Conservation (phyloP, 2,797 vertebrate species). For the Lepus oiostolus region DNA sequence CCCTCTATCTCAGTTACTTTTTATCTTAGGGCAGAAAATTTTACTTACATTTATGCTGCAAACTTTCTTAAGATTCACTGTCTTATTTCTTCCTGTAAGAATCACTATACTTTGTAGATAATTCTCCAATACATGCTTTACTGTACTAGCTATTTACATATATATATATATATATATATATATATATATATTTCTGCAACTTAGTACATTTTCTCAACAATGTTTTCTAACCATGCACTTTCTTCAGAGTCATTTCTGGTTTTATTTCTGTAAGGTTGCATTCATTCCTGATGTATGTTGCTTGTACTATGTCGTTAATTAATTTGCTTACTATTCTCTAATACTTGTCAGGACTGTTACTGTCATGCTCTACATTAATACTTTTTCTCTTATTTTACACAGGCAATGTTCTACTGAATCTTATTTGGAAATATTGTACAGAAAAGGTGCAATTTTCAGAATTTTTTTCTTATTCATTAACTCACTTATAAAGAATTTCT, state of each 20-base stretch:
- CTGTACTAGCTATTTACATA: neutral
- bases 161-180: too few relatives aligned
- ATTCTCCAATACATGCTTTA: neutral
- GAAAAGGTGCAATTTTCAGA: neutral
- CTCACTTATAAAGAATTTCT: neutral
- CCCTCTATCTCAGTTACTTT: neutral
- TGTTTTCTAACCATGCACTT: neutral
- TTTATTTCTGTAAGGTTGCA: neutral
- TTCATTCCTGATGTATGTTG: neutral
- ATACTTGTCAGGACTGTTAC: neutral
- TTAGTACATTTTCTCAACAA: neutral
- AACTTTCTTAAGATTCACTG: neutral
- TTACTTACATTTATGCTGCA: neutral
- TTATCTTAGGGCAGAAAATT: neutral
- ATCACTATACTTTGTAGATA: neutral
- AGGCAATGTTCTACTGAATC: neutral
- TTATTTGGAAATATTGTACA: neutral
- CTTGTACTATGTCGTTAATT: neutral
- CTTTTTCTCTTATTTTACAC: neutral
- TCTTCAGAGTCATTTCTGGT: neutral
- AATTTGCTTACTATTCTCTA: neutral
- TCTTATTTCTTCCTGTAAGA: neutral
- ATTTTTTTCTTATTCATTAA: neutral
- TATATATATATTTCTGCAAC: neutral
- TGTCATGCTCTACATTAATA: neutral